These are phyloP conservation scores for Agrochola litura DNA, from an alignment of 2,888 invertebrate genomes.

Conservation along the genomic window DNA sequence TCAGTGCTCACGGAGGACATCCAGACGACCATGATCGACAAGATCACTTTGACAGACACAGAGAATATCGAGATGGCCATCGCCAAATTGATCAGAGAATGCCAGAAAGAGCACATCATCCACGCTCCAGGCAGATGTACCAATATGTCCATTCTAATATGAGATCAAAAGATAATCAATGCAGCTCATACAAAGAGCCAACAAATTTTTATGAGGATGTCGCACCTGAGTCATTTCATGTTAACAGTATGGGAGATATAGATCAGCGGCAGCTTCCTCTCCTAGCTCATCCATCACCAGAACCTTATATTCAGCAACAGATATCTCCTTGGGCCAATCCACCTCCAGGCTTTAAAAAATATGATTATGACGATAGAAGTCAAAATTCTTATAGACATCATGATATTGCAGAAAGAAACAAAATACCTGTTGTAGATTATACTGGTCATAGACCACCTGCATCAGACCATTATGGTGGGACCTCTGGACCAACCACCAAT, in stretches of 20 bases:
- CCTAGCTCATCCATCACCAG: slow-evolving; percentile 51
- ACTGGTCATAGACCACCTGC: slow-evolving; percentile 86
- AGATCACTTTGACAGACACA: slow-evolving; percentile 74
- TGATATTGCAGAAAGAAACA: slow-evolving; percentile 72
- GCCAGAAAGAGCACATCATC: slow-evolving; percentile 72
- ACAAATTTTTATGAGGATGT: slow-evolving; percentile 67
- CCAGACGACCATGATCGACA: slow-evolving; percentile 64
- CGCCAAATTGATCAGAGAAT: slow-evolving; percentile 67
- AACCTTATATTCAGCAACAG: slow-evolving; percentile 62
- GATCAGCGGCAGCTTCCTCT: slow-evolving; percentile 76
- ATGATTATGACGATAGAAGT: slow-evolving; percentile 72
- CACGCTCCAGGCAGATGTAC: slow-evolving; percentile 64
- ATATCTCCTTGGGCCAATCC: slow-evolving; percentile 73
- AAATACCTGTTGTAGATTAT: slow-evolving; percentile 73
- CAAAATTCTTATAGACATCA: slow-evolving; percentile 70
- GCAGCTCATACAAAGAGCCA: slow-evolving; percentile 57
- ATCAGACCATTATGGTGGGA: slow-evolving; percentile 85
- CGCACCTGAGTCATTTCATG: slow-evolving; percentile 63
- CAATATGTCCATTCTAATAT: slow-evolving; percentile 66
- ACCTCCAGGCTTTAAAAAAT: slow-evolving; percentile 67
- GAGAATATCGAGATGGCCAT: slow-evolving; percentile 69
- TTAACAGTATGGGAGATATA: slow-evolving; percentile 84
- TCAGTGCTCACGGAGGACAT: slow-evolving; percentile 64
- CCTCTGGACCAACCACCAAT: slow-evolving; percentile 76
- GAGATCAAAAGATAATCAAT: slow-evolving; percentile 68